Conservation (phyloP, 37 sponge, comb jelly and placozoan genomes). For the Axinella damicornis region DNA sequence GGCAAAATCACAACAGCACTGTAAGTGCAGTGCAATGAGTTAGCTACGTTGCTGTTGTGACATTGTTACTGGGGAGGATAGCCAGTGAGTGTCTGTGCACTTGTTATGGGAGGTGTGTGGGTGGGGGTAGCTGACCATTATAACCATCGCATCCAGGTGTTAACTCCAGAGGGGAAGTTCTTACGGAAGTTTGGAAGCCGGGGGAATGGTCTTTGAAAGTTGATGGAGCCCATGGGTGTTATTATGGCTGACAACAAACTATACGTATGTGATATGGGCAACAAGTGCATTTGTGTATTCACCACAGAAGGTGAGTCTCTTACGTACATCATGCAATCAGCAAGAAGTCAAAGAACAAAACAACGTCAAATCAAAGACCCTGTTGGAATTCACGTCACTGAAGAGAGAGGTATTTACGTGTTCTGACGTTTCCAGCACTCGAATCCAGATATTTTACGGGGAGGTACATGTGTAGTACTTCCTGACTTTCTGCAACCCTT, state of each 20-base stretch:
- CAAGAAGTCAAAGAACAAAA: too few species aligned
- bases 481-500: too few species aligned
- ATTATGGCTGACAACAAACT: not conserved
- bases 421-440: not conserved
- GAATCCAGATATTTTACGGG: too few species aligned
- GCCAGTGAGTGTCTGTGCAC: too few species aligned
- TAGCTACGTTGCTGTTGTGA: too few species aligned
- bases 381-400: not conserved
- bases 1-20: too few species aligned
- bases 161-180: not conserved
- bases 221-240: not conserved
- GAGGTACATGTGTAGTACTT: too few species aligned
- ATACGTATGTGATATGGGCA: conserved; percentile 14
- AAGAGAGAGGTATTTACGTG: not conserved
- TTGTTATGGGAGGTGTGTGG: too few species aligned
- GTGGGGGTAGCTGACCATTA: conserved; percentile 44
- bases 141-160: conserved; percentile 54
- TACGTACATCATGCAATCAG: not conserved
- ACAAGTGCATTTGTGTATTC: not conserved
- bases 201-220: not conserved
- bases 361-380: not conserved
- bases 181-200: not conserved
- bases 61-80: too few species aligned
- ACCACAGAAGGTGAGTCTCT: not conserved
- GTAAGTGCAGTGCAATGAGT: too few species aligned